These are phyloP conservation scores for Carassius auratus DNA, from an alignment of 2,113 vertebrate genomes.

Conservation along the genomic window DNA sequence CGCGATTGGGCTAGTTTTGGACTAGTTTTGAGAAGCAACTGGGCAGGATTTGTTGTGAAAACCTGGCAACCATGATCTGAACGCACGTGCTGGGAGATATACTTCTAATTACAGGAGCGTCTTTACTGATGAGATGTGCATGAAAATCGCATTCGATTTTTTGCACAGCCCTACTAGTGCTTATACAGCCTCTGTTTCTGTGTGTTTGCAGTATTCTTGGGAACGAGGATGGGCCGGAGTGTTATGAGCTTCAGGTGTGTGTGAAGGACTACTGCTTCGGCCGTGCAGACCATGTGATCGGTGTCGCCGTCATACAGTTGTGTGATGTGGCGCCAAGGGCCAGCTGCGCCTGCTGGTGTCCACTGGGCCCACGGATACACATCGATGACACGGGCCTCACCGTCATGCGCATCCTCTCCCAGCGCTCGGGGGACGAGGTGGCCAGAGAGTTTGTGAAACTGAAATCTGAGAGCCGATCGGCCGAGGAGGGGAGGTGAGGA, in stretches of 20 bases:
- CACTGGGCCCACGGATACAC: slow-evolving; percentile 86
- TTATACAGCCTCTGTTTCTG: too few species aligned
- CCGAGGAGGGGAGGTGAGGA: slow-evolving; percentile 89
- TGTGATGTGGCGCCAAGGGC: slow-evolving; percentile 87
- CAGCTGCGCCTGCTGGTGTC: slow-evolving; percentile 95
- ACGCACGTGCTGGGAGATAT: too few species aligned
- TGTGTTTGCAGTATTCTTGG: slow-evolving; percentile 82
- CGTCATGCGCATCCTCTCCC: slow-evolving; percentile 94
- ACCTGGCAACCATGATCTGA: too few species aligned
- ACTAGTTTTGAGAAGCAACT: too few species aligned
- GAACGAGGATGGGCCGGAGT: slow-evolving; percentile 89
- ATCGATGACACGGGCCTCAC: slow-evolving; percentile 97
- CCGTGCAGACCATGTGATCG: slow-evolving; percentile 90
- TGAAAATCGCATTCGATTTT: too few species aligned
- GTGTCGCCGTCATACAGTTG: slow-evolving; percentile 89
- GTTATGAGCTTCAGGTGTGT: slow-evolving; percentile 94
- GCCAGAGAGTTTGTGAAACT: slow-evolving; percentile 96
- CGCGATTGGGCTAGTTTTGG: too few species aligned
- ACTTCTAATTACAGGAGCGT: too few species aligned
- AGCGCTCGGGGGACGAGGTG: slow-evolving; percentile 95
- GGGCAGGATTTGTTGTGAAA: too few species aligned
- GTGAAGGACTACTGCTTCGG: slow-evolving; percentile 99
- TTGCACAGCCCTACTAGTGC: too few species aligned
- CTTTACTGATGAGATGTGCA: too few species aligned
- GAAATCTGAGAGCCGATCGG: slow-evolving; percentile 92